Evolutionary conservation across 2,797 vertebrate species (phyloP).

Genomic region (Tangara arthus): DNA sequence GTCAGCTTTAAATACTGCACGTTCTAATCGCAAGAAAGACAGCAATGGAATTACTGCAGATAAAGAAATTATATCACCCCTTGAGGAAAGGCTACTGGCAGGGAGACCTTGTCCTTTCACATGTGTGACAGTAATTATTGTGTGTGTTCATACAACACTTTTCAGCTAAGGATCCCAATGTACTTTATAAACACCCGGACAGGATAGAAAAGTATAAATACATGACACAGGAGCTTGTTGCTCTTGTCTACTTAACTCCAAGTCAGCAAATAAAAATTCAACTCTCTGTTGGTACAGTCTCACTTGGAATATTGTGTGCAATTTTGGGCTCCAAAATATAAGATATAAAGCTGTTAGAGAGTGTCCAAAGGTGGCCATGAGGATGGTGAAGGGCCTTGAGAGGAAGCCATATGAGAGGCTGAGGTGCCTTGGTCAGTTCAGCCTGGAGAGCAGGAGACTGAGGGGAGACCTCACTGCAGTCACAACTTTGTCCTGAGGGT

Average conservation of each 20-base stretch:
- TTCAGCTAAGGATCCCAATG: neutral
- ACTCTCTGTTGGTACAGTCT: fast-evolving
- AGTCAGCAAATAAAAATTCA: neutral
- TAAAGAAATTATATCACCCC: neutral
- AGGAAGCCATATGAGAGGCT: fast-evolving
- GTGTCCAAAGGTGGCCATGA: neutral
- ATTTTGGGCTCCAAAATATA: neutral
- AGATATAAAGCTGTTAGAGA: neutral
- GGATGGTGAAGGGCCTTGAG: neutral
- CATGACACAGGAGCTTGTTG: neutral
- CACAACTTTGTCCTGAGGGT: fast-evolving
- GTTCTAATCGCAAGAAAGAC: neutral
- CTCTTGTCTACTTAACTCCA: neutral
- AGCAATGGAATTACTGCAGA: neutral
- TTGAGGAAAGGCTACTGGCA: neutral
- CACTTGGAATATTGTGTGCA: neutral
- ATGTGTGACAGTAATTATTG: neutral
- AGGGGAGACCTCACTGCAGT: neutral
- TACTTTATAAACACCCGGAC: neutral
- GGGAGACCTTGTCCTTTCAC: neutral
- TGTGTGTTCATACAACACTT: neutral
- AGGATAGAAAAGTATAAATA: neutral
- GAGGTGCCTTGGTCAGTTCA: neutral
- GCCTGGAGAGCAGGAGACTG: neutral
- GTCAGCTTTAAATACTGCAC: neutral